Base-by-base conservation (phyloP, 64 coral and sea anemone species). In the Platygyra sinensis region DNA sequence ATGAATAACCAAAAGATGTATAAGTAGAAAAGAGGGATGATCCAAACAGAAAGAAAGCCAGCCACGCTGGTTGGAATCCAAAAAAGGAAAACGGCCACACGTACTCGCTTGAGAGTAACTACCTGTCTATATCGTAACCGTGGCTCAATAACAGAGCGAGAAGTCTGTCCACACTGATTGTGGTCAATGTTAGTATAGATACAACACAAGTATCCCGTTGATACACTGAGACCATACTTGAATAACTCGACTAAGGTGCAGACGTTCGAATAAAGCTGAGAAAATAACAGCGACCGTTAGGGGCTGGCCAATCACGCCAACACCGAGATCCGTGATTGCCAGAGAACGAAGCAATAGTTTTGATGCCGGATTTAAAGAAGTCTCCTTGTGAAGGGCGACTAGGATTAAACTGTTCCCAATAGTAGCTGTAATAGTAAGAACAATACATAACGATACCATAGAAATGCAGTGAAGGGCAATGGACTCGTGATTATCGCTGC, bases 111-210 rank as follows among this genome's bases (percentile, higher is more conserved):
- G 25, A 79, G 22, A 28, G 49, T 79, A 9, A 79, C 76, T 14
- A 79, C 15, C 55, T 79, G 46, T 79, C 76, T 79, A 25, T 79
- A 79, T 28, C 46, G 76, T 5, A 79, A 52, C 51, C 25, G n/a
- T n/a, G n/a, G n/a, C n/a, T 55, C 4, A 79, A 57, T 50, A 54
- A n/a, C 24, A 79, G n/a, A 11, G 76, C 76, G 39, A 79, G 49
- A 28, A 79, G 76, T 57, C 76, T 42, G 39, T 77, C 74, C 36
- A 77, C 74, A 9, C 36, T 22, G 6, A 77, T 77, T 14, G 38
- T 15, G 1, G 76, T 79, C 3, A 79, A 13, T 13, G 76, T 59
- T 8, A 29, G 29, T 24, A 55, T 19, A 11, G 76, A 79, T 29
- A 79, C 76, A 22, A 50, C 51, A 3, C 42, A 46, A 46, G 7